phyloP scores from a whole-genome alignment of 2,888 invertebrate species.

The Nesidiocoris tenuis region DNA sequence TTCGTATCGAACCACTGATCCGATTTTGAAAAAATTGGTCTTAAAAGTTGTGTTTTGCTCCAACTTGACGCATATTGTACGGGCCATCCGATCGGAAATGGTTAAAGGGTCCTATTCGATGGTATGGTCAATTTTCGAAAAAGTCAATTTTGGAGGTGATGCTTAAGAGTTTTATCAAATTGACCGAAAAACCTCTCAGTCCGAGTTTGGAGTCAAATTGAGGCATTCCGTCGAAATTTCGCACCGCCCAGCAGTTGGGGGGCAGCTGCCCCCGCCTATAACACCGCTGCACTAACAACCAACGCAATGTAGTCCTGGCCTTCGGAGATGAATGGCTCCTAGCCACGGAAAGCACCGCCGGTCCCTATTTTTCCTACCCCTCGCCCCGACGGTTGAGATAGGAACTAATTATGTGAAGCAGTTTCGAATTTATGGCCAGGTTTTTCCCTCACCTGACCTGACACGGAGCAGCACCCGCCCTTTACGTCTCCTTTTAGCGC shows the following conservation, averaged over 20 bases:
- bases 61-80: no score
- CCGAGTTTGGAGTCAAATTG: background rate
- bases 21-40: no score
- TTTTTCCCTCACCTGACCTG: background rate
- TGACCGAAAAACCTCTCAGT: background rate
- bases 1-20: no score
- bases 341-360: conserved; percentile 20
- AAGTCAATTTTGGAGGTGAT: no score
- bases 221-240: background rate
- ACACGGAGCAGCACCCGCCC: conserved; percentile 2
- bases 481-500: conserved; percentile 15
- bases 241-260: background rate
- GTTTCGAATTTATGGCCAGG: conserved; percentile 24
- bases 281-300: background rate
- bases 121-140: no score
- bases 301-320: background rate
- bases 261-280: background rate
- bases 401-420: conserved; percentile 35
- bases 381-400: conserved; percentile 1
- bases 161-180: no score
- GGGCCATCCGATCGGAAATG: no score
- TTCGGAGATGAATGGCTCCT: conserved; percentile 19
- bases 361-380: conserved; percentile 18
- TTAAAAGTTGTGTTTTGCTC: no score
- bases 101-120: no score